Conservation (phyloP, 2,113 vertebrate genomes). For the Coracopsis vasa region DNA sequence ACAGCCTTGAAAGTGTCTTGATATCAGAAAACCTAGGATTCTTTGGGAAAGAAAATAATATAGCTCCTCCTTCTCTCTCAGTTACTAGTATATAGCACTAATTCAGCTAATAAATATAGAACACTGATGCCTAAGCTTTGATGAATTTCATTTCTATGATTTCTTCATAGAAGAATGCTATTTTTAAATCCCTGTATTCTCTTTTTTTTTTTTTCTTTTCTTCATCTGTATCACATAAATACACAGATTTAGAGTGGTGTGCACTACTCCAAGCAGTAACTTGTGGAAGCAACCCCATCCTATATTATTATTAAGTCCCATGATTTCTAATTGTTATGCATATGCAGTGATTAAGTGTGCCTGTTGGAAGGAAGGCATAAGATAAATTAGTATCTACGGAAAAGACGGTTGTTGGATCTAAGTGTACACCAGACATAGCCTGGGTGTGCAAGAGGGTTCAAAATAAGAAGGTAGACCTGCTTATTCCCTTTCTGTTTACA, state of each 20-base stretch:
- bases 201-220: background rate
- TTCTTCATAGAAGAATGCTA: background rate
- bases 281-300: background rate
- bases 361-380: background rate
- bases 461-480: background rate
- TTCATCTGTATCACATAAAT: background rate
- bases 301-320: background rate
- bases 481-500: background rate
- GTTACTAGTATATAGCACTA: background rate
- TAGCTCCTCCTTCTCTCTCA: background rate
- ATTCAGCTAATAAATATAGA: background rate
- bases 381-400: background rate
- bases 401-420: background rate
- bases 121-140: background rate
- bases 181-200: background rate
- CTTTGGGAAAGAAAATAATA: background rate
- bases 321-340: background rate
- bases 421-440: background rate
- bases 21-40: background rate
- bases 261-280: background rate
- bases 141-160: background rate
- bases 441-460: background rate
- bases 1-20: background rate
- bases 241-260: background rate
- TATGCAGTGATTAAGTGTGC: background rate